Percentiles rank a stretch among this genome's conserved stretches.
These are phyloP conservation scores for Suricata suricatta DNA, from an alignment of 2,113 vertebrate genomes.

Conservation along the genomic window DNA sequence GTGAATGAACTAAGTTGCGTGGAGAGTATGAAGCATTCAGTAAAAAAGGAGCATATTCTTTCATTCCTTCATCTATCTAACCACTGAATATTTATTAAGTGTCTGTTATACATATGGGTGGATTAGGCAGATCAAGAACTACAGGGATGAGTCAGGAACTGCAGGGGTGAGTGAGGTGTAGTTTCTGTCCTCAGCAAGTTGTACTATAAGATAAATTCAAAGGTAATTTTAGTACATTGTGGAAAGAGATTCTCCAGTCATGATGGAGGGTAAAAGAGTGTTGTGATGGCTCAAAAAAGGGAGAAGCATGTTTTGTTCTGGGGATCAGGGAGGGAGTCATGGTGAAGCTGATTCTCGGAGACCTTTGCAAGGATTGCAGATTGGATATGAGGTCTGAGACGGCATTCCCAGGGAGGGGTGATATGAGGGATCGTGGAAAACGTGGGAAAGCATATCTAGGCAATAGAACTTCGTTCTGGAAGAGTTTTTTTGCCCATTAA, in stretches of 20 bases:
- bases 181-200: neutral
- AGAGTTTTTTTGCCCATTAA: neutral
- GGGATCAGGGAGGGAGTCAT: neutral
- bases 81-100: neutral
- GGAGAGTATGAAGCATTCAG: neutral
- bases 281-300: neutral
- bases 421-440: rapidly evolving
- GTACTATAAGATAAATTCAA: neutral
- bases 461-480: neutral
- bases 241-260: neutral
- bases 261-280: too few species aligned
- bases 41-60: neutral
- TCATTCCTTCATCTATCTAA: neutral
- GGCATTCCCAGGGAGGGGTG: rapidly evolving
- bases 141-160: neutral
- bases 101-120: neutral
- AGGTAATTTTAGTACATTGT: neutral
- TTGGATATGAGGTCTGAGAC: neutral
- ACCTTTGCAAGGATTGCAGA: neutral
- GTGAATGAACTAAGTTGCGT: neutral
- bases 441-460: neutral
- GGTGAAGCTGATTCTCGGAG: neutral
- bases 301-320: neutral
- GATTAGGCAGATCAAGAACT: neutral
- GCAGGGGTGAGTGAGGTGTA: too few species aligned